A percentile compares a stretch with the other conserved stretches of the same genome.
Evolutionary conservation across 2,113 vertebrate species (phyloP).

Genomic region (Gorsachius goisagi): DNA sequence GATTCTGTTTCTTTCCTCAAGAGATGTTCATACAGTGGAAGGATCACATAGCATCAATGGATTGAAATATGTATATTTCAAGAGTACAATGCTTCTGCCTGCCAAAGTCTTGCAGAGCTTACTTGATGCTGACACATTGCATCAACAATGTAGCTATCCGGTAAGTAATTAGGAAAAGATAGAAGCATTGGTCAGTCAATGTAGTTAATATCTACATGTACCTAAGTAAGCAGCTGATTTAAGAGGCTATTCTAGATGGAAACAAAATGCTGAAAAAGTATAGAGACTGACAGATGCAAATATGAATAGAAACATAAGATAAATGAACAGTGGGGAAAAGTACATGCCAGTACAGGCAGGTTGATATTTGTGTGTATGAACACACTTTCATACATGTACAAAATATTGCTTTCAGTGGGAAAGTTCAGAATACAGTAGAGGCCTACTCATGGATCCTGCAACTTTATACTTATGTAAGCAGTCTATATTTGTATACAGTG

Average conservation of each 20-base stretch:
- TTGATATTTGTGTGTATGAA: neutral
- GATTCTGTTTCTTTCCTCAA: neutral
- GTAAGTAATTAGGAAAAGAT: constrained; percentile 11
- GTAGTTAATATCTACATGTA: neutral
- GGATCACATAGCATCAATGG: neutral
- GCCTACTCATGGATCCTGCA: neutral
- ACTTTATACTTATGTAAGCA: neutral
- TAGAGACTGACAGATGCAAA: neutral
- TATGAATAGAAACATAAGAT: neutral
- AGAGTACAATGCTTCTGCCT: neutral
- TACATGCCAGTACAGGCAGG: neutral
- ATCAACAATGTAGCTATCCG: neutral
- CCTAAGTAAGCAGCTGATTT: constrained; percentile 5
- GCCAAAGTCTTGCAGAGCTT: neutral
- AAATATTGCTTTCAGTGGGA: neutral
- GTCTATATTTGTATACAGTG: neutral
- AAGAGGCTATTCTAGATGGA: constrained; percentile 32
- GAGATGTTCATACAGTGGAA: neutral
- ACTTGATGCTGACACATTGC: neutral
- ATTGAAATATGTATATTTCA: neutral
- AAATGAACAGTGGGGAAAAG: neutral
- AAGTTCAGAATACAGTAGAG: neutral
- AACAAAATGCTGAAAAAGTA: neutral
- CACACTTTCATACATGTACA: neutral
- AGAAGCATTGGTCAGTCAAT: neutral